Percentiles rank a stretch among this genome's conserved stretches.
phyloP scores from a whole-genome alignment of 2,113 vertebrate species.

The Xenopus borealis region DNA sequence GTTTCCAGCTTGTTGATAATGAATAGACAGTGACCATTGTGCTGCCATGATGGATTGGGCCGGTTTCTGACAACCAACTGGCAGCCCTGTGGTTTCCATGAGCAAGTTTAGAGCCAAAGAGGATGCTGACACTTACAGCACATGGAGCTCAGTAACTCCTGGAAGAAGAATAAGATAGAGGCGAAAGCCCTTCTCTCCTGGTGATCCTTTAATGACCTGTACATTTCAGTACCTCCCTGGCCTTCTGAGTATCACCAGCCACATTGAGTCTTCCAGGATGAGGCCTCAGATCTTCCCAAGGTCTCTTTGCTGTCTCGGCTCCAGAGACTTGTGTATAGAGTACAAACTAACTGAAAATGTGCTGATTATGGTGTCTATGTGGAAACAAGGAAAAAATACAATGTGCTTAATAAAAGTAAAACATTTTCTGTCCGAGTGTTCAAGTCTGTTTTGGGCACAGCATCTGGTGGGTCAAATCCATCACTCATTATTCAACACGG shows the following conservation, averaged over 20 bases:
- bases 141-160: conserved; percentile 26
- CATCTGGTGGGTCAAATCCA: conserved; percentile 1
- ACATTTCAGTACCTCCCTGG: conserved; percentile 22
- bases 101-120: conserved; percentile 30
- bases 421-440: conserved; percentile 22
- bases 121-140: conserved; percentile 1
- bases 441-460: conserved; percentile 7
- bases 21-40: conserved; percentile 2
- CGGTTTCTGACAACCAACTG: neutral
- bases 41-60: conserved; percentile 18
- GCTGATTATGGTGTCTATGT: conserved; percentile 37
- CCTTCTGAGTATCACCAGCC: conserved; percentile 40
- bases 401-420: conserved; percentile 40
- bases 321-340: conserved; percentile 28
- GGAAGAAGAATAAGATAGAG: conserved; percentile 27
- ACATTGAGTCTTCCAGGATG: conserved; percentile 42
- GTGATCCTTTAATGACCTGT: conserved; percentile 33
- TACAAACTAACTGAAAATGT: conserved; percentile 20
- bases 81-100: conserved; percentile 2
- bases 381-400: conserved; percentile 30
- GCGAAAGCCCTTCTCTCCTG: conserved; percentile 15
- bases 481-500: no score
- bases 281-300: conserved; percentile 18
- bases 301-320: conserved; percentile 12
- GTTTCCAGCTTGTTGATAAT: conserved; percentile 9